Conservation (phyloP, 2,113 vertebrate genomes). For the Eulacestoma nigropectus region DNA sequence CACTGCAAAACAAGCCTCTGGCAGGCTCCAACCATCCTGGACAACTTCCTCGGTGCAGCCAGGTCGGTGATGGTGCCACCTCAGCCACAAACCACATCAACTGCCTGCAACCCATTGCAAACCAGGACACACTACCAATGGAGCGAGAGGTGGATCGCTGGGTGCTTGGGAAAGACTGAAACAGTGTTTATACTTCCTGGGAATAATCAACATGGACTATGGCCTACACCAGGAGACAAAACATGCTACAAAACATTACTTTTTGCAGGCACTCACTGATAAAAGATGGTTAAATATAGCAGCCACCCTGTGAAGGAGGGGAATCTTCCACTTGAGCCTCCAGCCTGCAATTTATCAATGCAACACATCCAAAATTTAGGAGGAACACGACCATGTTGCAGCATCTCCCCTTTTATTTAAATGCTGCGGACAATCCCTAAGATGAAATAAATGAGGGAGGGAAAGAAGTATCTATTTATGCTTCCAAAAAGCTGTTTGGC, state of each 20-base stretch:
- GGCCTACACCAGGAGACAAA: not conserved
- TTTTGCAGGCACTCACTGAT: not conserved
- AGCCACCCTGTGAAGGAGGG: not conserved
- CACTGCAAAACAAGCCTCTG: not conserved
- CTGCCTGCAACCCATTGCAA: too few relatives aligned
- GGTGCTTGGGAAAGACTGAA: not conserved
- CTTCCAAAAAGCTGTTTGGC: not conserved
- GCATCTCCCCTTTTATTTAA: not conserved
- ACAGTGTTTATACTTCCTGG: not conserved
- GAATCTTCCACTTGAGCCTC: not conserved
- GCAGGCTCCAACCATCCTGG: not conserved
- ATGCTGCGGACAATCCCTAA: fast-evolving
- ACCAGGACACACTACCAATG: fast-evolving
- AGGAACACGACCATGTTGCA: not conserved
- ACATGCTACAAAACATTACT: not conserved
- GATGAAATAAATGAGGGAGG: not conserved
- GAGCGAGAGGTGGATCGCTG: fast-evolving
- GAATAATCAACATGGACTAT: not conserved
- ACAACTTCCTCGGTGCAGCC: not conserved
- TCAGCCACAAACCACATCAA: not conserved
- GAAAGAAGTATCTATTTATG: not conserved
- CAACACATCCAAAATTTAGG: not conserved
- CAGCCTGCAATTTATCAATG: not conserved
- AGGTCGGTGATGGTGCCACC: not conserved
- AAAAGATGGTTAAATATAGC: not conserved